Conservation (phyloP, 2,797 vertebrate genomes). For the Dendrocincla tyrannina region DNA sequence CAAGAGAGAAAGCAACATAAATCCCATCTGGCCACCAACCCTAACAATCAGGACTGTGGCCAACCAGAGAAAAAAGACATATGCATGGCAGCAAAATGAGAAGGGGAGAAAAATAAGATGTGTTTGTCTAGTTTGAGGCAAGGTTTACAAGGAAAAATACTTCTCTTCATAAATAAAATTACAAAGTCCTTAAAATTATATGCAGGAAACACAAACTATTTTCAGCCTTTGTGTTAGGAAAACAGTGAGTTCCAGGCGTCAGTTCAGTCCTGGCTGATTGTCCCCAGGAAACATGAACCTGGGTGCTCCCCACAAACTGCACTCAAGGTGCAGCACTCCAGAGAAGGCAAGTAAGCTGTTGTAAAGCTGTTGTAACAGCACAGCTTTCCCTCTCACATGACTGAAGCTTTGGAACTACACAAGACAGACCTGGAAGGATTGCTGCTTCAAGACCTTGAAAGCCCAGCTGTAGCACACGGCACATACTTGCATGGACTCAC, state of each 20-base stretch:
- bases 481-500: constrained; percentile 13
- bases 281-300: background rate
- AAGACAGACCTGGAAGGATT: background rate
- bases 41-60: constrained; percentile 44
- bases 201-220: background rate
- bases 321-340: background rate
- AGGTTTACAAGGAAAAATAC: background rate
- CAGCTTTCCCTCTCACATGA: background rate
- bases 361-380: background rate
- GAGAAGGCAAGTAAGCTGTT: background rate
- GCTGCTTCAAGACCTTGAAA: background rate
- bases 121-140: background rate
- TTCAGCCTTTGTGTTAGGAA: background rate
- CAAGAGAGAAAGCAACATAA: constrained; percentile 49
- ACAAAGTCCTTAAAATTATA: background rate
- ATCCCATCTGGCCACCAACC: constrained; percentile 57
- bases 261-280: background rate
- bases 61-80: constrained; percentile 40
- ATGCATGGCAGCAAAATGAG: constrained; percentile 44
- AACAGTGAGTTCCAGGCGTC: background rate
- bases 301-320: background rate
- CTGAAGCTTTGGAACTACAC: background rate
- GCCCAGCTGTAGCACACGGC: background rate
- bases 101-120: constrained; percentile 34
- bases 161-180: background rate